Percentiles rank a stretch among this genome's conserved stretches.
These are phyloP conservation scores for Ectemnius lituratus DNA, from an alignment of 2,888 invertebrate genomes.

Conservation along the genomic window DNA sequence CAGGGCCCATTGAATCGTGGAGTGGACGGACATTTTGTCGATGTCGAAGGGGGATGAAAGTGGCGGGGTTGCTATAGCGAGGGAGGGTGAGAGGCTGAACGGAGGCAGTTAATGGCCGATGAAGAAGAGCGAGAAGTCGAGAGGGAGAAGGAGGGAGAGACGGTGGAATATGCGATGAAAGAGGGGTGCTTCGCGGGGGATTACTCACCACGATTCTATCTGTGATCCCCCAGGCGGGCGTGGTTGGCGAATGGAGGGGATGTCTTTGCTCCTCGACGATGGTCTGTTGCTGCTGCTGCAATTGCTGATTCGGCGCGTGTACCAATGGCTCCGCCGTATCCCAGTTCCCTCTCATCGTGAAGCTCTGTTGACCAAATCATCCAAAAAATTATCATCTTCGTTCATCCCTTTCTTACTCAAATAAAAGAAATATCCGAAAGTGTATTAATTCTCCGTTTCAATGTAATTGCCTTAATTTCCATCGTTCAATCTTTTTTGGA, in stretches of 20 bases:
- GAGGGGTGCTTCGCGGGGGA: constrained; percentile 54
- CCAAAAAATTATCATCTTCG: constrained; percentile 7
- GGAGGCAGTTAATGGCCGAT: neutral
- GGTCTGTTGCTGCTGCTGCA: constrained; percentile 54
- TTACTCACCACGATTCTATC: constrained; percentile 70
- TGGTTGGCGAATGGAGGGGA: constrained; percentile 66
- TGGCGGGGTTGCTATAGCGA: constrained; percentile 34
- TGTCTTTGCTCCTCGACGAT: constrained; percentile 56
- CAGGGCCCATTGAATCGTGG: constrained; percentile 25
- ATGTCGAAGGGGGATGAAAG: constrained; percentile 31
- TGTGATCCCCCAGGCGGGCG: constrained; percentile 68
- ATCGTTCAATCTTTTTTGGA: neutral
- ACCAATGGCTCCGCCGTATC: constrained; percentile 54
- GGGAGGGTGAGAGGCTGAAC: constrained; percentile 6
- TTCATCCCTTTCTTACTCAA: neutral
- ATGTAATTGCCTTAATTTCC: no score
- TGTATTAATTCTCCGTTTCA: no score
- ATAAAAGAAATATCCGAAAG: no score
- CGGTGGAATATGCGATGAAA: constrained; percentile 34
- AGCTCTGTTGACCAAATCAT: constrained; percentile 12
- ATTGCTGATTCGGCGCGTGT: constrained; percentile 51
- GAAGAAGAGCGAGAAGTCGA: constrained; percentile 16
- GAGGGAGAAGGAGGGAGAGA: constrained; percentile 29
- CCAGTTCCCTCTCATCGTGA: constrained; percentile 64
- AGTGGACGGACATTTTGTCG: constrained; percentile 59